Percentiles rank a stretch among this genome's conserved stretches.
These are phyloP conservation scores for Halcyon leucocephala DNA, from an alignment of 2,797 vertebrate species.

Conservation along the genomic window DNA sequence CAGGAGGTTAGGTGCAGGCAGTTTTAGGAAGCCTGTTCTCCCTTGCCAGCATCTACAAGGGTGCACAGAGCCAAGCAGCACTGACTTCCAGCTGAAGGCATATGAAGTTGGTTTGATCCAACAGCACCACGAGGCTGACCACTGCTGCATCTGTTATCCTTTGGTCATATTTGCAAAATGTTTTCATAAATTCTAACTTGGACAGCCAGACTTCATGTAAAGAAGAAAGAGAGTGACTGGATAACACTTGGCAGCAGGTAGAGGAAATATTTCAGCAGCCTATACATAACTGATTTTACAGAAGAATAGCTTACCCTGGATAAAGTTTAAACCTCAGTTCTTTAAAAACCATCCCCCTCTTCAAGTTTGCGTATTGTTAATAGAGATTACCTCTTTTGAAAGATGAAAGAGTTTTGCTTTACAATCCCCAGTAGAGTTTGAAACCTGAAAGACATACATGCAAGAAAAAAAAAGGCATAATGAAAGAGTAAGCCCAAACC, in stretches of 20 bases:
- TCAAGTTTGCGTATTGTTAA: constrained; percentile 55
- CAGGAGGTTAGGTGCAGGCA: neutral
- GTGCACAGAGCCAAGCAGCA: neutral
- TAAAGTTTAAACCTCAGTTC: constrained; percentile 13
- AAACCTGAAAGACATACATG: constrained; percentile 79
- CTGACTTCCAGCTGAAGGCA: neutral
- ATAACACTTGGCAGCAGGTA: constrained; percentile 38
- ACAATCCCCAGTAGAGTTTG: constrained; percentile 88
- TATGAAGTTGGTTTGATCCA: neutral
- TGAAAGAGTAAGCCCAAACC: constrained; percentile 50
- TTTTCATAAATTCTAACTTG: constrained; percentile 13
- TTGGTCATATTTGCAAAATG: neutral
- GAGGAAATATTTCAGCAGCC: constrained; percentile 43
- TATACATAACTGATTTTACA: constrained; percentile 40
- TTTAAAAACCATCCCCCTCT: neutral
- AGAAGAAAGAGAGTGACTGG: neutral
- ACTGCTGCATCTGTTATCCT: neutral
- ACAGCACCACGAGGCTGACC: neutral
- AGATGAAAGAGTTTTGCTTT: constrained; percentile 90
- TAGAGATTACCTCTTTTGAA: constrained; percentile 89
- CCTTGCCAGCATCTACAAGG: neutral
- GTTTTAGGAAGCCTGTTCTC: neutral
- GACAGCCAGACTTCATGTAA: neutral
- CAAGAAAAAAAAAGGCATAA: neutral
- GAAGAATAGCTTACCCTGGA: neutral